These are phyloP conservation scores for Stegodyphus dumicola DNA, from an alignment of 1,140 invertebrate genomes.

Conservation along the genomic window DNA sequence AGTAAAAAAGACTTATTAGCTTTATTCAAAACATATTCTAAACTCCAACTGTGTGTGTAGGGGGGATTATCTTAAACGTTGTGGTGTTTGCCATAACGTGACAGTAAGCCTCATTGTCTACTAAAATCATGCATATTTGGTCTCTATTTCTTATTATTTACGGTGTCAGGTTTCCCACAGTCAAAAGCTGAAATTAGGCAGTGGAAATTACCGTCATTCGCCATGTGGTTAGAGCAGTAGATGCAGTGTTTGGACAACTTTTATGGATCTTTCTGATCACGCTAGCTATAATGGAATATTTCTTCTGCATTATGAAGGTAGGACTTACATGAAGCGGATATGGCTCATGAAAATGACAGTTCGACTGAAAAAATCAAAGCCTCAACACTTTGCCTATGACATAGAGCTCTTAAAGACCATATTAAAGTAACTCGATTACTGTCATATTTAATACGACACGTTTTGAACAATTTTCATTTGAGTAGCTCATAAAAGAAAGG, in stretches of 20 bases:
- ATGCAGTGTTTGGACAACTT: slow-evolving; percentile 29
- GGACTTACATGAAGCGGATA: slow-evolving; percentile 36
- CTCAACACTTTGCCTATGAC: too few species aligned
- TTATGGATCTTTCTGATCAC: slow-evolving; percentile 29
- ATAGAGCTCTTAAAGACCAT: too few species aligned
- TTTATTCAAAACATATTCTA: slow-evolving; percentile 41
- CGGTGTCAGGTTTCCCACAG: slow-evolving; percentile 48
- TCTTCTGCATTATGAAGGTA: slow-evolving; percentile 24
- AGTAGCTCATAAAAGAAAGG: too few species aligned
- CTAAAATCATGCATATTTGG: slow-evolving; percentile 55
- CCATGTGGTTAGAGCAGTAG: slow-evolving; percentile 39
- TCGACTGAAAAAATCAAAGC: too few species aligned
- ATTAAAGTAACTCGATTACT: too few species aligned
- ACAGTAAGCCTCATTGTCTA: slow-evolving; percentile 51
- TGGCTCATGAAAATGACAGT: slow-evolving; percentile 2
- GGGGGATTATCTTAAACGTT: slow-evolving; percentile 43
- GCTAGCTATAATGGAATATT: slow-evolving; percentile 38
- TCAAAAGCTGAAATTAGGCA: slow-evolving; percentile 39
- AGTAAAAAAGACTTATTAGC: slow-evolving; percentile 58
- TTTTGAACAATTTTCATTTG: too few species aligned
- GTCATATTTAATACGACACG: too few species aligned
- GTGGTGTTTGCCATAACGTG: slow-evolving; percentile 48
- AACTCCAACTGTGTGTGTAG: slow-evolving; percentile 30
- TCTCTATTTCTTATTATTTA: slow-evolving; percentile 56
- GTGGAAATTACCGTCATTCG: slow-evolving; percentile 40